Evolutionary conservation across 1,140 invertebrate species (phyloP), one percentile per base, ranked within the genome.

Genomic region (Sesamia nonagrioides): DNA sequence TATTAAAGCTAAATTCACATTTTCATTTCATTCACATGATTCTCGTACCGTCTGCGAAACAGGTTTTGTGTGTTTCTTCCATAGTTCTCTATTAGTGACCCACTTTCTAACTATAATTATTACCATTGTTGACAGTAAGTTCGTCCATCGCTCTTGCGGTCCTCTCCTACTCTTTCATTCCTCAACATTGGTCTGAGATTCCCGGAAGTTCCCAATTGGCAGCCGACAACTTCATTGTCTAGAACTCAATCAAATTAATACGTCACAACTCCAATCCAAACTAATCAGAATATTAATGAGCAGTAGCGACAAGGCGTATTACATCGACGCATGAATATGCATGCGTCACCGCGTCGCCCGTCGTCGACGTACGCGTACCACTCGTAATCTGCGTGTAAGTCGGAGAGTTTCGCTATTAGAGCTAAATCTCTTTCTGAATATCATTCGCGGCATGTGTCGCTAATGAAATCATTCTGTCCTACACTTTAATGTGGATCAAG

Each of bases 401-500:
- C 61, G 45, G 50, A 63, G 74, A 77, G 74, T 77, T 77, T 77
- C 50, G 61, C 45, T 42, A 68, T 77, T 77, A 76, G 71, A 80
- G 77, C 77, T 81, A 78, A 83, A 85, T 82, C 79, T 83, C 81
- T 84, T 80, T 81, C 74, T 58, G 81, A 79, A 82, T 83, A 81
- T 82, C 80, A 81, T 87, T 85, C 54, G 61, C 42, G 79, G 82
- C 85, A 87, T 79, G 82, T 87, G 85, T 69, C 78, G 79, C 82
- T 85, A 85, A 87, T 87, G 78, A 83, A 83, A 85, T 87, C 75
- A 87, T 86, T 85, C 75, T 78, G 79, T 82, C 81, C 78, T 78
- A 72, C 78, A 78, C 66, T 74, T 76, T 69, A 79, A 79, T 82
- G 81, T 76, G 77, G 77, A 82, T 78, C 79, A 81, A 84, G 74